Evolutionary conservation across 2,797 vertebrate genomes (phyloP).

Genomic region (Neomorphus geoffroyi): DNA sequence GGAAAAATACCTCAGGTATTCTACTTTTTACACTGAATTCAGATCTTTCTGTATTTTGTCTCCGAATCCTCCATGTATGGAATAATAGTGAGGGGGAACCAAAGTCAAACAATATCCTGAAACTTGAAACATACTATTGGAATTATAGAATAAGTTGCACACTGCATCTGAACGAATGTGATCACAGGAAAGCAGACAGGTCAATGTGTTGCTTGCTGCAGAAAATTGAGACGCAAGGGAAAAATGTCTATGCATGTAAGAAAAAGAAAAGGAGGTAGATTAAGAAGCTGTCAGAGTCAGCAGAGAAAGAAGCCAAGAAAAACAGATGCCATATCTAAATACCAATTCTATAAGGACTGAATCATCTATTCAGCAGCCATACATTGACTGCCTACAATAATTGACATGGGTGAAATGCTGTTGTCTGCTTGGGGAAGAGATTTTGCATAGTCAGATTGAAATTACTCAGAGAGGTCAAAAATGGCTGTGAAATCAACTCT

Average conservation of each 20-base stretch:
- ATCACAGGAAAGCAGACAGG: not conserved
- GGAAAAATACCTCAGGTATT: not conserved
- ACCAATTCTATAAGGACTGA: conserved; percentile 23
- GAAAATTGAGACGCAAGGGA: not conserved
- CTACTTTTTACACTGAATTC: not conserved
- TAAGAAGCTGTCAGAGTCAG: conserved; percentile 41
- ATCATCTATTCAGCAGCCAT: conserved; percentile 53
- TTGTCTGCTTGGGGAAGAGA: conserved; percentile 29
- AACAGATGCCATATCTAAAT: conserved; percentile 56
- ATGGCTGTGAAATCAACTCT: conserved; percentile 48
- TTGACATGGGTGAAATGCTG: conserved; percentile 1
- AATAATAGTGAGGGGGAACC: not conserved
- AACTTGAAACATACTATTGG: not conserved
- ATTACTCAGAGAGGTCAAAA: conserved; percentile 59
- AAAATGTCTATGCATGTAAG: not conserved
- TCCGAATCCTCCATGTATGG: not conserved
- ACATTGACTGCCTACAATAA: conserved; percentile 43
- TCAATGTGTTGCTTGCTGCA: not conserved
- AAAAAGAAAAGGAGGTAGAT: not conserved
- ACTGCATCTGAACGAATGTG: not conserved
- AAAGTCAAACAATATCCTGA: not conserved
- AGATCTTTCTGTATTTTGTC: not conserved
- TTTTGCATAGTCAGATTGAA: conserved; percentile 56
- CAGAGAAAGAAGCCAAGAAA: conserved; percentile 41
- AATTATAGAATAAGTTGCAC: not conserved